Base-by-base conservation (phyloP, 2,888 invertebrate genomes). In the Lepidochrysops patricia region DNA sequence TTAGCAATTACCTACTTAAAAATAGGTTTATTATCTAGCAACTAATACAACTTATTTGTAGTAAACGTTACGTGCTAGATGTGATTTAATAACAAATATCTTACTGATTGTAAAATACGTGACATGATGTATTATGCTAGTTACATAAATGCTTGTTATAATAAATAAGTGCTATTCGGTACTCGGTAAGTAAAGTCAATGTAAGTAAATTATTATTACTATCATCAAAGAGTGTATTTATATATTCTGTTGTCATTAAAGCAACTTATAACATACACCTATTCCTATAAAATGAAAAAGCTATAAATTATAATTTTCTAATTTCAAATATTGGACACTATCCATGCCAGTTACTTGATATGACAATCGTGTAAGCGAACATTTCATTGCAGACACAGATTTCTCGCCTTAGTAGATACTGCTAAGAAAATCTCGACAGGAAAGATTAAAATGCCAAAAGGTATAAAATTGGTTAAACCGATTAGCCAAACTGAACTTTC, bases 361-460 rank as follows among this genome's bases (percentile, higher is more conserved):
- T n/a, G n/a, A 26, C 4, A 5, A 50, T 26, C 50, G 6, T 26
- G 50, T 50, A 50, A 50, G 13, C 50, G 50, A 13, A 26, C 50
- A 50, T 50, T 50, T 50, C 26, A 50, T 50, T 50, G 26, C 26
- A 50, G 26, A n/a, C 26, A 26, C 4, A 50, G 50, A 25, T 49
- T 49, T 49, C 23, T 25, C 37, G 37, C 37, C 37, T 6, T 35
- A 35, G 35, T 35, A 37, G 15, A 23, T 19, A 43, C 43, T 19
- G 43, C 43, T 43, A 19, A 43, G 19, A 43, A 19, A 43, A 43
- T 19, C 43, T 23, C 23, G 23, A 43, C 19, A 12, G 43, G 9
- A 4, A 9, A 43, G 12, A 43, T 43, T 43, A 43, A 9, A 19
- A 15, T 2, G 19, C 9, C 9, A 43, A 43, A 19, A 19, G 19